Evolutionary conservation across 2,797 vertebrate species (phyloP), one percentile per base, ranked within the genome.

Genomic region (Microctenopoma stevenorrisi): DNA sequence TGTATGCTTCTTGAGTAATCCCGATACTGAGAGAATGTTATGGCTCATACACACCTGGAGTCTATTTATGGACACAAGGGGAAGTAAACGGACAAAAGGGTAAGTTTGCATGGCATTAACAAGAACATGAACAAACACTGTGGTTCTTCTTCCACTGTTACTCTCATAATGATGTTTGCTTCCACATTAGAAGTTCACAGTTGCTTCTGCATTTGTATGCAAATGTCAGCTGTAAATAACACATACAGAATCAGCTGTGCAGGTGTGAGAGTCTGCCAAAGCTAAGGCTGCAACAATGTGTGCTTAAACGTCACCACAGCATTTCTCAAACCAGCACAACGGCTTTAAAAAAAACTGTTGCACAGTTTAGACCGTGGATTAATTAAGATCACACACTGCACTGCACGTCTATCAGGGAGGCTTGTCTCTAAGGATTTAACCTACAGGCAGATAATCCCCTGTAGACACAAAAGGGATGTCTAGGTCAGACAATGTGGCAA

Each of bases 391-490:
- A 47, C 47, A 65, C 30, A 4, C 28, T 33, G 57, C 15, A 26
- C 38, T 65, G 69, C 66, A 55, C 5, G 51, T 59, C 73, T 40
- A 61, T 78, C 79, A 69, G 37, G 46, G 59, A 79, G 86, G 78
- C 78, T 76, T 63, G 79, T 88, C 81, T 85, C 68, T 53, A 51
- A 72, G 85, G 89, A 91, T 86, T 93, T 90, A 92, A 83, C 78
- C 76, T 76, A 78, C 76, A 87, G 88, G 63, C 78, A 53, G 85
- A 90, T 93, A 90, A 93, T 92, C 92, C 86, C 70, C 67, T 69
- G 64, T 85, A 93, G 91, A 93, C 91, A 91, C 89, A 92, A 91
- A 92, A 79, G 89, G 66, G 83, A 89, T 88, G 90, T 88, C 64
- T 70, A 78, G 77, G 90, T 85, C 84, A 86, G 48, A 60, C 78